A percentile compares a stretch with the other conserved stretches of the same genome.
Conservation (phyloP, 2,888 invertebrate genomes). For the Clusia tigrina region DNA sequence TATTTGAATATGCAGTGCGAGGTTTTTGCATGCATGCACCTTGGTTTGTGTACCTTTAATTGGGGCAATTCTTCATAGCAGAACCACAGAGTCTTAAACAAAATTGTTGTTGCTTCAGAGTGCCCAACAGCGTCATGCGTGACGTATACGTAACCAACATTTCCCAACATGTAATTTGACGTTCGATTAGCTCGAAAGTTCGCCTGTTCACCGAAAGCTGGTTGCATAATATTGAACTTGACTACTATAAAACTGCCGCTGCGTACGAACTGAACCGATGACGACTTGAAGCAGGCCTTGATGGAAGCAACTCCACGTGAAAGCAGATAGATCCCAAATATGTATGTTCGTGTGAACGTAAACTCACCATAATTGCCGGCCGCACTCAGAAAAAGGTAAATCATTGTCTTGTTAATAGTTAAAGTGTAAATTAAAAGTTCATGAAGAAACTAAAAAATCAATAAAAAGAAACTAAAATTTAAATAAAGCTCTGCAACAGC, state of each 20-base stretch:
- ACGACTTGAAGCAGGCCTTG: too few relatives aligned
- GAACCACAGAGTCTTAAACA: too few relatives aligned
- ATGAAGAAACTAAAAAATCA: constrained; percentile 30
- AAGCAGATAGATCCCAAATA: background rate
- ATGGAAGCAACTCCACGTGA: too few relatives aligned
- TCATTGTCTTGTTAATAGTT: constrained; percentile 47
- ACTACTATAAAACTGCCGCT: too few relatives aligned
- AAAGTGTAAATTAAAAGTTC: constrained; percentile 21
- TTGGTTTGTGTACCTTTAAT: too few relatives aligned
- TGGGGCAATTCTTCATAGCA: too few relatives aligned
- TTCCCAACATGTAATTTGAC: background rate
- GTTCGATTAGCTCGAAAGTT: background rate
- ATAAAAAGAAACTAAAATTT: constrained; percentile 28
- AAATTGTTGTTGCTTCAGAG: too few relatives aligned
- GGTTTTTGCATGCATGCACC: too few relatives aligned
- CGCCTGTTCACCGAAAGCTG: too few relatives aligned
- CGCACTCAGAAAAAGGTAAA: constrained; percentile 63
- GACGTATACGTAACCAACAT: constrained; percentile 5
- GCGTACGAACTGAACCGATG: too few relatives aligned
- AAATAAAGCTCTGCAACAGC: background rate
- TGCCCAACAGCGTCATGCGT: constrained; percentile 2
- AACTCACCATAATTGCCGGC: constrained; percentile 64
- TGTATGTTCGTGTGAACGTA: background rate
- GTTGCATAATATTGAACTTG: too few relatives aligned
- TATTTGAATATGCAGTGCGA: too few relatives aligned